Percentiles rank a stretch among this genome's conserved stretches.
phyloP scores from a whole-genome alignment of 2,797 vertebrate species.

The Novumbra hubbsi region DNA sequence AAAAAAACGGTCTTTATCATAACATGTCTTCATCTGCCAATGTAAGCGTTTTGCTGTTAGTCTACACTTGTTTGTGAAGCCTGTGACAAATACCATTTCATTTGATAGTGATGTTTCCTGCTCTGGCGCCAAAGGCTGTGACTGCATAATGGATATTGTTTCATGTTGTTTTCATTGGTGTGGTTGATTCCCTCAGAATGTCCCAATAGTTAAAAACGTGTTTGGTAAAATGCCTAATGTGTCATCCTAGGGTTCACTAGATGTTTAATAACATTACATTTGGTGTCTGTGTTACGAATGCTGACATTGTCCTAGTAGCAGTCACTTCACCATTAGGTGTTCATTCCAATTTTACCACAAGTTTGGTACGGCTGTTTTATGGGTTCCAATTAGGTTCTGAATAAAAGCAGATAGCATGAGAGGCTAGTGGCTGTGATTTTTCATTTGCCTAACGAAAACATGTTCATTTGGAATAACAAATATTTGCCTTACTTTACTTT shows the following conservation, averaged over 20 bases:
- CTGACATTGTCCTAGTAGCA: neutral
- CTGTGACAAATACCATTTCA: too few species aligned
- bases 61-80: too few species aligned
- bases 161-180: too few species aligned
- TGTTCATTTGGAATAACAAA: too few species aligned
- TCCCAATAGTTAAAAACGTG: too few species aligned
- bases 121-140: slow-evolving; percentile 47
- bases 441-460: neutral
- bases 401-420: too few species aligned
- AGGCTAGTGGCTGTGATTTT: too few species aligned
- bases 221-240: neutral
- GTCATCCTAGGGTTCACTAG: neutral
- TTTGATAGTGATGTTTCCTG: slow-evolving; percentile 45
- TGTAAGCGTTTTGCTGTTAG: too few species aligned
- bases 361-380: neutral
- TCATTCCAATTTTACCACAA: neutral
- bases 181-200: too few species aligned
- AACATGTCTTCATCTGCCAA: too few species aligned
- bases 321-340: neutral
- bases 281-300: neutral
- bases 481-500: neutral
- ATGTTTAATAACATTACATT: neutral
- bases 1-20: too few species aligned
- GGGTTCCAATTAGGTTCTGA: neutral
- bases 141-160: too few species aligned